These are phyloP conservation scores for Apis mellifera DNA, from an alignment of 1,140 invertebrate species.

Conservation along the genomic window DNA sequence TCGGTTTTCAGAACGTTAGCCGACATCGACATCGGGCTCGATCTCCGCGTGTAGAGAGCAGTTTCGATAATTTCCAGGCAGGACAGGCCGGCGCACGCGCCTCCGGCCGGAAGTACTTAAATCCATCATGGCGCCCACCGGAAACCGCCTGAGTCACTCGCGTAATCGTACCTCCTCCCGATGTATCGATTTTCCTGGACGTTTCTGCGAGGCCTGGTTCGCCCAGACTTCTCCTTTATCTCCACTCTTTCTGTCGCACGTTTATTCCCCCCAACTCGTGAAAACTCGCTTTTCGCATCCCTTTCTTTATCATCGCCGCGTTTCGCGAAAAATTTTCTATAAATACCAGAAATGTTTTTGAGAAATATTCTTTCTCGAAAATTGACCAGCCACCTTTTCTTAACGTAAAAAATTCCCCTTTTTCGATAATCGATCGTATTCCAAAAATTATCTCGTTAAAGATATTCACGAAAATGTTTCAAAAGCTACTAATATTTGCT, in stretches of 20 bases:
- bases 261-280: constrained; percentile 16
- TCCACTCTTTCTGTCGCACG: constrained; percentile 28
- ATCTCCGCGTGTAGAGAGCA: constrained; percentile 60
- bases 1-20: not conserved
- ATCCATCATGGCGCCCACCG: constrained; percentile 76
- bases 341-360: no score
- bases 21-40: constrained; percentile 45
- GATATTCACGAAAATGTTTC: no score
- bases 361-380: no score
- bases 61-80: constrained; percentile 60
- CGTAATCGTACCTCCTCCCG: constrained; percentile 73
- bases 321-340: not conserved
- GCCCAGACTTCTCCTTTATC: constrained; percentile 58
- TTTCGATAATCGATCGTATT: no score
- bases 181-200: constrained; percentile 71
- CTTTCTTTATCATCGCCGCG: not conserved
- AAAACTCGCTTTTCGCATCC: not conserved
- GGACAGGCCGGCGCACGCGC: constrained; percentile 71
- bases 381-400: no score
- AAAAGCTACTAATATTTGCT: no score
- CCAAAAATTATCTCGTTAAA: no score
- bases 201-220: constrained; percentile 57
- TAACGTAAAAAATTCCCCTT: no score
- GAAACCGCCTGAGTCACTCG: constrained; percentile 77
- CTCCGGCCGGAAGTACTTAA: constrained; percentile 75